Base-by-base conservation (phyloP, 2,797 vertebrate species). In the Buceros bicornis region DNA sequence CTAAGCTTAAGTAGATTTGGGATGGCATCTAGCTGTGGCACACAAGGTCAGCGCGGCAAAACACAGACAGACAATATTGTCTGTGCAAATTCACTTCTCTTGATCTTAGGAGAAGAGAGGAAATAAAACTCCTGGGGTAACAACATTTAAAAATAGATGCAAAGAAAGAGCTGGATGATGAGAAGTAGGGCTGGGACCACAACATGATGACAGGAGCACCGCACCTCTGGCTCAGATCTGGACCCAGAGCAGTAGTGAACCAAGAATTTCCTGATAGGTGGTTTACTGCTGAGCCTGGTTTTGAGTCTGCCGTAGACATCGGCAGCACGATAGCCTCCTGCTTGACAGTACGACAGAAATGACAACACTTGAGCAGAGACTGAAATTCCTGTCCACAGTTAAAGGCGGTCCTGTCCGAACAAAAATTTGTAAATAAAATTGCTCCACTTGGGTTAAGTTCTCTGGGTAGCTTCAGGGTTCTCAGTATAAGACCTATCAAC, bases 31-130 rank as follows among this genome's bases (percentile, higher is more conserved):
- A 45, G 16, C 3, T 57, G 54, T 15, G 37, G 76, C 56, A 60
- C 79, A 74, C 13, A 2, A 62, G 60, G 33, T 61, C 45, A 65
- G 65, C 1, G 0, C 40, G 40, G 62, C 5, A 42, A 43, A 45
- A 16, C 13, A 73, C 2, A 5, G 72, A 53, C 7, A 72, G 13
- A 35, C 11, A 29, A 2, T 6, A 7, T 0, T 13, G n/a, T 21
- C 78, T 17, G 4, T 8, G 35, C 56, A 35, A 4, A 76, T 40
- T 7, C 33, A 64, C 65, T 56, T 26, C 61, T 62, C 51, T 42
- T 60, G 13, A 50, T 22, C 42, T 10, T 35, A 20, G 56, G 40
- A 67, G 21, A 29, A 61, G 42, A 87, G 16, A 71, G 29, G 13
- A 51, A 87, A 64, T 33, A 29, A 33, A 64, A 33, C 47, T 65